Evolutionary conservation across 2,888 invertebrate genomes (phyloP).

Genomic region (Hirtodrosophila confusa): DNA sequence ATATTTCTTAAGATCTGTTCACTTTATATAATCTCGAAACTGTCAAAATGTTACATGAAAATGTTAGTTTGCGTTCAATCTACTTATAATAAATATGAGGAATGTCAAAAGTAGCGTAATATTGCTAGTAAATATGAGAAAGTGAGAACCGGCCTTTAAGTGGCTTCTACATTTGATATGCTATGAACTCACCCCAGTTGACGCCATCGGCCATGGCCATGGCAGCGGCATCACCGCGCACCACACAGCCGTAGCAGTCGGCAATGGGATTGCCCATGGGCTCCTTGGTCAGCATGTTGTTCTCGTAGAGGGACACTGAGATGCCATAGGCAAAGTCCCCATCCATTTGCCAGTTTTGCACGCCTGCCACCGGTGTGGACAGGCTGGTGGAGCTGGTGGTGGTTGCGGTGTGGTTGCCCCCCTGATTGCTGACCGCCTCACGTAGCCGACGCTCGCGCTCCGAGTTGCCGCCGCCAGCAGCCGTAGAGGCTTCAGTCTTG

Average conservation of each 20-base stretch:
- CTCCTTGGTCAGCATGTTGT: slow-evolving; percentile 90
- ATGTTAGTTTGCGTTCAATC: no score
- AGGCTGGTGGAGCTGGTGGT: slow-evolving; percentile 25
- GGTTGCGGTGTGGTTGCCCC: slow-evolving; percentile 33
- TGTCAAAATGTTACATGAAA: no score
- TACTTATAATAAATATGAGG: no score
- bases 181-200: slow-evolving; percentile 89
- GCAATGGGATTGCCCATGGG: slow-evolving; percentile 93
- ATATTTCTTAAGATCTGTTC: no score
- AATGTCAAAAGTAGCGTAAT: no score
- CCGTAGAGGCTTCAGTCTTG: slow-evolving; percentile 76
- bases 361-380: slow-evolving; percentile 81
- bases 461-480: slow-evolving; percentile 32
- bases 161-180: no score
- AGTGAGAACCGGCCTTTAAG: no score
- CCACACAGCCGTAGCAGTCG: slow-evolving; percentile 92
- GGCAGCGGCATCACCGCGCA: slow-evolving; percentile 89
- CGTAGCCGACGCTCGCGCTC: slow-evolving; percentile 80
- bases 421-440: slow-evolving; percentile 82
- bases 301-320: slow-evolving; percentile 91
- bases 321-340: slow-evolving; percentile 84
- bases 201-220: slow-evolving; percentile 95
- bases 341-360: slow-evolving; percentile 84
- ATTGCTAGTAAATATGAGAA: no score
- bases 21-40: no score